Conservation (phyloP, 1,140 invertebrate species). For the Trichogramma pretiosum region DNA sequence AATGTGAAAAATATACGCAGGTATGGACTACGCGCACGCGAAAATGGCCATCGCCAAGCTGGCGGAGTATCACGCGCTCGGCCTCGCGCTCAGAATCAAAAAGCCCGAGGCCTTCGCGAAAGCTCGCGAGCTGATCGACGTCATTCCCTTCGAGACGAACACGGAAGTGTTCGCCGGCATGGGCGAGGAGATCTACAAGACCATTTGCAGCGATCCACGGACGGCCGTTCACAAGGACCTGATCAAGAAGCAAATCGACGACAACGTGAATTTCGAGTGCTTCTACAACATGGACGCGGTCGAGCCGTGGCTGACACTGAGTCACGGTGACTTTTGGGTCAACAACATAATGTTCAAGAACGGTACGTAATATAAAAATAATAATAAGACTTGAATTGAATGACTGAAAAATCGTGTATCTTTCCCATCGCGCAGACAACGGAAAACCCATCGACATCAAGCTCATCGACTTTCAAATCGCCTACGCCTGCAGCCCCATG, state of each 20-base stretch:
- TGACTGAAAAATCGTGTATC: too few relatives aligned
- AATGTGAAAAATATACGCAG: too few relatives aligned
- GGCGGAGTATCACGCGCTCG: constrained; percentile 9
- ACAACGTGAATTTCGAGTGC: constrained; percentile 48
- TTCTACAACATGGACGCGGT: constrained; percentile 48
- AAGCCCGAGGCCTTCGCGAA: constrained; percentile 41
- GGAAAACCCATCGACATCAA: neutral
- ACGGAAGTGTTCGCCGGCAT: neutral
- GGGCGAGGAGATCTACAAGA: neutral
- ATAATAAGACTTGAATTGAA: too few relatives aligned
- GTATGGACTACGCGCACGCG: constrained; percentile 44
- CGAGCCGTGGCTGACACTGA: constrained; percentile 45
- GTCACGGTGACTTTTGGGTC: constrained; percentile 55
- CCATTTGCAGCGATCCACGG: neutral
- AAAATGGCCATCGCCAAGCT: neutral
- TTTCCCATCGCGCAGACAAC: too few relatives aligned
- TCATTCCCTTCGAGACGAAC: neutral
- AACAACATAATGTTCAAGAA: constrained; percentile 52
- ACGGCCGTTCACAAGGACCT: constrained; percentile 5
- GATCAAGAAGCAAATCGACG: constrained; percentile 8
- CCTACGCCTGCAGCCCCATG: neutral
- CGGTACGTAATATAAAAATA: too few relatives aligned
- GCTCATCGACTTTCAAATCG: constrained; percentile 5
- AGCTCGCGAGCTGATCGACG: neutral
- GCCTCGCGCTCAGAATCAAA: constrained; percentile 28